phyloP scores from a whole-genome alignment of 2,113 vertebrate species.

The Myotis brandtii region DNA sequence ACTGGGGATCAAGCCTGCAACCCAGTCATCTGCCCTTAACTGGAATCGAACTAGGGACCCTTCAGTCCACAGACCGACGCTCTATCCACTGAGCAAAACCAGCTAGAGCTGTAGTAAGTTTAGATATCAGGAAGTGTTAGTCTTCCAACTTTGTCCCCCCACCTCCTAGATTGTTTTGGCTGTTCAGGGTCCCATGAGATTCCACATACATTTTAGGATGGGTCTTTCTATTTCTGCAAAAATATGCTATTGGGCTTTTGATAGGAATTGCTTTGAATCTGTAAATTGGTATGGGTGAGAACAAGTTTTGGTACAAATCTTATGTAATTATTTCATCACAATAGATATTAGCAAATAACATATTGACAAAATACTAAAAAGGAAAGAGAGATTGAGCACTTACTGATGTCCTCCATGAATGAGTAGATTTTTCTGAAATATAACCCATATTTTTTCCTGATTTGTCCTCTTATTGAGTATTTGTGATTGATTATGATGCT shows the following conservation, averaged over 20 bases:
- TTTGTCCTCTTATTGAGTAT: conserved; percentile 21
- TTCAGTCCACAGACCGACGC: too few relatives aligned
- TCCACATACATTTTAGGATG: neutral
- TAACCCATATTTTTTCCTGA: neutral
- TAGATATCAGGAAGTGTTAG: conserved; percentile 33
- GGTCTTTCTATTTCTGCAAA: conserved; percentile 3
- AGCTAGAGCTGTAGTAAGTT: conserved; percentile 11
- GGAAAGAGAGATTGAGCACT: neutral
- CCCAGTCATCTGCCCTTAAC: too few relatives aligned
- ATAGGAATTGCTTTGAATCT: conserved; percentile 11
- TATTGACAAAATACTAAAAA: conserved; percentile 27
- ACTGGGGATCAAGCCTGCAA: too few relatives aligned
- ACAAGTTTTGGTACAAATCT: conserved; percentile 26
- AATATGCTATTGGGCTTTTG: neutral
- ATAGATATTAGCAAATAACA: conserved; percentile 31
- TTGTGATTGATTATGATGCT: neutral
- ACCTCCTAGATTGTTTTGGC: neutral
- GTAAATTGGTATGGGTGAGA: neutral
- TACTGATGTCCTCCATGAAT: neutral
- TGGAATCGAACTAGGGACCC: too few relatives aligned
- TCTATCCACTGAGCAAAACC: too few relatives aligned
- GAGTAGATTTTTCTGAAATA: conserved; percentile 28
- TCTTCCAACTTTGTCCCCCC: neutral
- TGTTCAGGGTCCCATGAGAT: conserved; percentile 31
- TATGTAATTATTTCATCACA: neutral